Conservation (phyloP, 2,797 vertebrate species). For the Neosilurus mollespiculum region DNA sequence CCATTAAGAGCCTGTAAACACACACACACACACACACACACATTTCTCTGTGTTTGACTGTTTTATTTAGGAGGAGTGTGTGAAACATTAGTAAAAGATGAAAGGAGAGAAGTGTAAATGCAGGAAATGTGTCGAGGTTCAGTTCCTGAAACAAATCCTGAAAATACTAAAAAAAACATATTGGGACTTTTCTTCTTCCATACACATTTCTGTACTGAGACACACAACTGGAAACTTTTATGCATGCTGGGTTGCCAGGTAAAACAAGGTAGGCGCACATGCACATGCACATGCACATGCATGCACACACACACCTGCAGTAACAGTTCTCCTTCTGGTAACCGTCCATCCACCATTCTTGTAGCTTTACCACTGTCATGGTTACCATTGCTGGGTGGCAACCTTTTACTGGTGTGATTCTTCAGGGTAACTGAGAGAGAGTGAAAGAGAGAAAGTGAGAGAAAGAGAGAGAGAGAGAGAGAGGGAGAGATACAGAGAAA, state of each 20-base stretch:
- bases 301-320: conserved; percentile 70
- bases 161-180: no score
- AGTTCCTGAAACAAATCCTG: background rate
- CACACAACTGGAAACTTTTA: background rate
- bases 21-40: conserved; percentile 30
- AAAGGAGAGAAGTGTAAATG: background rate
- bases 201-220: background rate
- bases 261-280: background rate
- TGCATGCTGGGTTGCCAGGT: background rate
- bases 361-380: background rate
- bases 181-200: no score
- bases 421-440: conserved; percentile 68
- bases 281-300: background rate
- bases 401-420: conserved; percentile 55
- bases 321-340: conserved; percentile 78
- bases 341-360: background rate
- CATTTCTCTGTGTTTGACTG: background rate
- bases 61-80: background rate
- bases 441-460: conserved; percentile 25
- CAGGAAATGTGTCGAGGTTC: background rate
- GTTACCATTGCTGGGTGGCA: conserved; percentile 24
- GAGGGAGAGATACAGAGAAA: no score
- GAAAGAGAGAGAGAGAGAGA: no score
- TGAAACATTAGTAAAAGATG: background rate
- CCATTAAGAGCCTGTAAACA: conserved; percentile 73